These are phyloP conservation scores for Agapostemon virescens DNA, from an alignment of 2,888 invertebrate species.

Conservation along the genomic window DNA sequence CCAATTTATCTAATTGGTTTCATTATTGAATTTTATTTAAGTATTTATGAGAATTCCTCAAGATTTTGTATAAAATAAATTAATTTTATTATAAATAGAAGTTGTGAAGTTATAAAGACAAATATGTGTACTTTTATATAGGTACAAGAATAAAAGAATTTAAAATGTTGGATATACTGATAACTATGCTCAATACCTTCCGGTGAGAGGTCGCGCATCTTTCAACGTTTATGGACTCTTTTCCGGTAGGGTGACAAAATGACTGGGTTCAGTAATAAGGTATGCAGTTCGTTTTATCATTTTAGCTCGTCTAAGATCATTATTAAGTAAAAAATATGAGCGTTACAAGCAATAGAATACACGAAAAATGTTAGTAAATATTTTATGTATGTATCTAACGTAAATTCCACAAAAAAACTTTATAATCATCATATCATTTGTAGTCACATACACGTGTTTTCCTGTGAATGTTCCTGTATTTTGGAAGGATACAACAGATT, in stretches of 20 bases:
- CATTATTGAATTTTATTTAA: not conserved
- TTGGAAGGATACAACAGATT: not conserved
- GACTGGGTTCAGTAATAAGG: slow-evolving; percentile 79
- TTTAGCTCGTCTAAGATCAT: slow-evolving; percentile 31
- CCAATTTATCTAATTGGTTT: not conserved
- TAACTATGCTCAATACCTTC: slow-evolving; percentile 58
- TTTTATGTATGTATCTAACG: not conserved
- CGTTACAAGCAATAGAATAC: not conserved
- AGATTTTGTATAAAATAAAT: not conserved
- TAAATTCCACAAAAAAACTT: slow-evolving; percentile 8
- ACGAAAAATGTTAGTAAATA: slow-evolving; percentile 7
- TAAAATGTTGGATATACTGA: slow-evolving; percentile 45
- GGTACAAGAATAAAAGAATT: not conserved
- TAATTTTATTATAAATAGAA: not conserved
- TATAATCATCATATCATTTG: not conserved
- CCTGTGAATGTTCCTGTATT: not conserved
- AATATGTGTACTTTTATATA: slow-evolving; percentile 15
- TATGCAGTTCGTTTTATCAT: slow-evolving; percentile 67
- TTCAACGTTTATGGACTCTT: slow-evolving; percentile 67
- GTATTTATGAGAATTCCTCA: not conserved
- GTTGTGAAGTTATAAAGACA: not conserved
- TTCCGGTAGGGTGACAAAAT: slow-evolving; percentile 76
- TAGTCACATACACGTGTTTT: slow-evolving; percentile 53
- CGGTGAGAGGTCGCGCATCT: slow-evolving; percentile 66
- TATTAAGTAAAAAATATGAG: not conserved